Evolutionary conservation across 2,113 vertebrate species (phyloP).

Genomic region (Catharus bicknelli): DNA sequence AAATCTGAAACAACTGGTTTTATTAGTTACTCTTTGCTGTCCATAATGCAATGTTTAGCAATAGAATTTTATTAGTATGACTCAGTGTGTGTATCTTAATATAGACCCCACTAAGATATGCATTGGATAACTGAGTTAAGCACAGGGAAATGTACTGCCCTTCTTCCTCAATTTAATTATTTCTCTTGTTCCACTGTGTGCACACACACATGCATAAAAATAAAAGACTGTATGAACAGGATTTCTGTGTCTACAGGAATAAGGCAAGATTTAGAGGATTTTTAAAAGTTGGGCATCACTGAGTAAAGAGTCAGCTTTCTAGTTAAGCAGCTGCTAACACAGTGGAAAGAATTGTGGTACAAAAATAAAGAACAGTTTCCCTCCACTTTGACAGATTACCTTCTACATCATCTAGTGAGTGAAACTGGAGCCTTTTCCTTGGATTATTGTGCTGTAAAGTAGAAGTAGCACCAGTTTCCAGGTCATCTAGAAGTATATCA

Average conservation of each 20-base stretch:
- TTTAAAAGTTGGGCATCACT: neutral
- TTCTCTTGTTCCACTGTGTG: neutral
- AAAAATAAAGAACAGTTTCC: neutral
- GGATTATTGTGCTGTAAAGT: slow-evolving; percentile 71
- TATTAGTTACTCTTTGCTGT: neutral
- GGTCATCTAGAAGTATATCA: slow-evolving; percentile 80
- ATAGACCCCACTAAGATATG: neutral
- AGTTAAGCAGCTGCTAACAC: neutral
- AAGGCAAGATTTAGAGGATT: neutral
- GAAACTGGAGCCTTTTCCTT: slow-evolving; percentile 87
- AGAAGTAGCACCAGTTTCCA: slow-evolving; percentile 73
- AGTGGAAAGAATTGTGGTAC: neutral
- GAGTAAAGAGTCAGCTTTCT: neutral
- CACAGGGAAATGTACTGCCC: neutral
- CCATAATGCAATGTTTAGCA: neutral
- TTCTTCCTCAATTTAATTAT: neutral
- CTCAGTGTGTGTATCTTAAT: neutral
- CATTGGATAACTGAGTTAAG: neutral
- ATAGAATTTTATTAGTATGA: neutral
- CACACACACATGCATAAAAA: neutral
- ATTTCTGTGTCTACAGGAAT: neutral
- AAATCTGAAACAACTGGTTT: neutral
- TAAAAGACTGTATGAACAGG: neutral
- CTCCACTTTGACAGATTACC: slow-evolving; percentile 71
- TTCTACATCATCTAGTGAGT: slow-evolving; percentile 73